phyloP scores from a whole-genome alignment of 2,113 vertebrate species.

The Tor tambroides region DNA sequence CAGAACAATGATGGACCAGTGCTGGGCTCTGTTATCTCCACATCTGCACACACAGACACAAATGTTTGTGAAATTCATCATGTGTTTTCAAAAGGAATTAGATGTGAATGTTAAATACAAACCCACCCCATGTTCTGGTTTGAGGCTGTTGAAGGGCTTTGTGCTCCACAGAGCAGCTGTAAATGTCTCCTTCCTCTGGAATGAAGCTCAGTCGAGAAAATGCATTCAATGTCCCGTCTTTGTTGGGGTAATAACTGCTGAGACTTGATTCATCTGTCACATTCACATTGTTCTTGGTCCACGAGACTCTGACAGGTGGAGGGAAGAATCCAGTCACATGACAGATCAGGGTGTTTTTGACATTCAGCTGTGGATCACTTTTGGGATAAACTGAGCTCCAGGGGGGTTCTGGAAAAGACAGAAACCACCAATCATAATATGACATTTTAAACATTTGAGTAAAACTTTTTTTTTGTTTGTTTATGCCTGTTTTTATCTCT shows the following conservation, averaged over 20 bases:
- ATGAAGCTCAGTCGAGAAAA: conserved; percentile 71
- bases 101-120: too few species aligned
- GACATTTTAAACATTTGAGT: not conserved
- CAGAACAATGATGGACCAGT: too few species aligned
- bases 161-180: conserved; percentile 64
- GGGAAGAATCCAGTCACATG: conserved; percentile 69
- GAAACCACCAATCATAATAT: not conserved
- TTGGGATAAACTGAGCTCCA: conserved; percentile 62
- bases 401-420: conserved; percentile 65
- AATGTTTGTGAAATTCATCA: too few species aligned
- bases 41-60: too few species aligned
- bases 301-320: conserved; percentile 60
- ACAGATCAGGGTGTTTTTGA: conserved; percentile 75
- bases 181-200: conserved; percentile 64
- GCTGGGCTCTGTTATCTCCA: too few species aligned
- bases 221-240: conserved; percentile 54
- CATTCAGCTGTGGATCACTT: conserved; percentile 51
- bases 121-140: too few species aligned
- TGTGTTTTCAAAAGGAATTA: too few species aligned
- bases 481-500: too few species aligned
- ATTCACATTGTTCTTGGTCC: conserved; percentile 63
- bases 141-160: too few species aligned
- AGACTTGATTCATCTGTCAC: conserved; percentile 56
- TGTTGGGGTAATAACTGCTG: conserved; percentile 37
- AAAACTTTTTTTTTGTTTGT: not conserved